Evolutionary conservation across 2,888 invertebrate species (phyloP).

Genomic region (Hyposoter didymator): DNA sequence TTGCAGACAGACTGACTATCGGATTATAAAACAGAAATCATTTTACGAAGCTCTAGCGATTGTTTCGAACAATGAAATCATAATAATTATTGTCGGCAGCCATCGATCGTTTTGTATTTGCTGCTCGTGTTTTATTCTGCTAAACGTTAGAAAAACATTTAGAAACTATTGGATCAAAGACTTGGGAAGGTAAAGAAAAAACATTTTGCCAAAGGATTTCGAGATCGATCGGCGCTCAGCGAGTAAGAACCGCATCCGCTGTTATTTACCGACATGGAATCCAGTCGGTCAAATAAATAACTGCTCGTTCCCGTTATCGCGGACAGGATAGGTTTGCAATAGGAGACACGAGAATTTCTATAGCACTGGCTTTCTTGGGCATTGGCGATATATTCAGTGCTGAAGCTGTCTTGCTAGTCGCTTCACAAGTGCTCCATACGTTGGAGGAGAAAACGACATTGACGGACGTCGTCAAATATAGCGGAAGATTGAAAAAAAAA

Average conservation of each 20-base stretch:
- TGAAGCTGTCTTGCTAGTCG: not conserved
- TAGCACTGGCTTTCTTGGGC: not conserved
- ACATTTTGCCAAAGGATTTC: too few relatives aligned
- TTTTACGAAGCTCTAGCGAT: not conserved
- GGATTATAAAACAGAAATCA: not conserved
- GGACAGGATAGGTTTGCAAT: not conserved
- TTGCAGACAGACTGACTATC: not conserved
- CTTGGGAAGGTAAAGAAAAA: too few relatives aligned
- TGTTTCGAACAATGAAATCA: not conserved
- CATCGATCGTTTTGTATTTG: too few relatives aligned
- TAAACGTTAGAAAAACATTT: too few relatives aligned
- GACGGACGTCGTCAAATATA: constrained; percentile 2
- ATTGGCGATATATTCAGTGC: constrained; percentile 5
- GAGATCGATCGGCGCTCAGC: not conserved
- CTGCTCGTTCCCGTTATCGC: not conserved
- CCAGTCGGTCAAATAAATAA: constrained; percentile 2
- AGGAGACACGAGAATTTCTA: not conserved
- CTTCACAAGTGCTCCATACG: constrained; percentile 8
- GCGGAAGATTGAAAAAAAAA: constrained; percentile 1
- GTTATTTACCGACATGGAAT: not conserved
- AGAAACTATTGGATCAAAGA: too few relatives aligned
- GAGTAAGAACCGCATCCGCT: not conserved
- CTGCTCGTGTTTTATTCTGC: too few relatives aligned
- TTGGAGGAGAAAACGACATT: constrained; percentile 32
- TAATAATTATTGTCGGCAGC: too few relatives aligned